Evolutionary conservation across 2,797 vertebrate genomes (phyloP).

Genomic region (Tenualosa thibaudeaui): DNA sequence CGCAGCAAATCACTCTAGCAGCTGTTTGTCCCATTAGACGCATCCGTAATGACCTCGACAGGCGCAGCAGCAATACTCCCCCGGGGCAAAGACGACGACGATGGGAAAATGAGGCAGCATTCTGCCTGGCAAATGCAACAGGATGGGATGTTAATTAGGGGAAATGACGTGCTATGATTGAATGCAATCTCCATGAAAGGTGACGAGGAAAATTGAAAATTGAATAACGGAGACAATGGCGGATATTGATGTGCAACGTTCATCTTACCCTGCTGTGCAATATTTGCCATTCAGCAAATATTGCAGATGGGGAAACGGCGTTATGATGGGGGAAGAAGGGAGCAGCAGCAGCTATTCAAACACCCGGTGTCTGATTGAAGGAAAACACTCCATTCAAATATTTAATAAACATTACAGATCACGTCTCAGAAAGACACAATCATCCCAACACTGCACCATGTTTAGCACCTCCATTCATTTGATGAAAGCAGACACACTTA

Average conservation of each 20-base stretch:
- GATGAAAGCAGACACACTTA: neutral
- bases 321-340: neutral
- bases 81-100: neutral
- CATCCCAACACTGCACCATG: neutral
- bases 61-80: neutral
- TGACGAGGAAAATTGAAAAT: conserved; percentile 24
- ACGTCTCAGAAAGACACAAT: neutral
- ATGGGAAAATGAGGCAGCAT: neutral
- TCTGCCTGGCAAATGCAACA: conserved; percentile 19
- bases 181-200: conserved; percentile 40
- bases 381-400: conserved; percentile 8
- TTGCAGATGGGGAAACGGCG: neutral
- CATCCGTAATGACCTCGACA: conserved; percentile 27
- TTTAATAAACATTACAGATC: conserved; percentile 1
- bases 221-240: neutral
- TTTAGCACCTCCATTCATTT: neutral
- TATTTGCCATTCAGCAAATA: conserved; percentile 11
- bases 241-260: neutral
- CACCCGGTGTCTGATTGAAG: conserved; percentile 14
- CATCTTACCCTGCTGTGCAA: neutral
- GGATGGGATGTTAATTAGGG: conserved; percentile 29
- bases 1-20: conserved; percentile 29
- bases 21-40: conserved; percentile 31
- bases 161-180: conserved; percentile 37
- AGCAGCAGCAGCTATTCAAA: neutral